These are phyloP conservation scores for Eupithecia inturbata DNA, from an alignment of 2,888 invertebrate genomes.

Conservation along the genomic window DNA sequence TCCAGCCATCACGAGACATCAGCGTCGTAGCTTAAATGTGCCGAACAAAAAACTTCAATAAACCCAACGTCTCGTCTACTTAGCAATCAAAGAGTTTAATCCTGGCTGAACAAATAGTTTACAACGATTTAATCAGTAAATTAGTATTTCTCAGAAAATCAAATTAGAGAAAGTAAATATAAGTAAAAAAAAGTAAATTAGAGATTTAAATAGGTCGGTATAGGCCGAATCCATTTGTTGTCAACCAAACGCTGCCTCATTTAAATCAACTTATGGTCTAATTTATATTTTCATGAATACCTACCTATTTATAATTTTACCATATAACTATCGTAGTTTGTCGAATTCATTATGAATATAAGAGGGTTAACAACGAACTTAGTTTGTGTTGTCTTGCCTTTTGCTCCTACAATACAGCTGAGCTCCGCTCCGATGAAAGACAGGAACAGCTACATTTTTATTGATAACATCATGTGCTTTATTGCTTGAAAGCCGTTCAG, in stretches of 20 bases:
- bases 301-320: not conserved
- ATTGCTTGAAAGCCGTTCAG: slow-evolving; percentile 72
- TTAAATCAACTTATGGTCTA: not conserved
- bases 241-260: not conserved
- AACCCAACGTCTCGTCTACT: slow-evolving; percentile 51
- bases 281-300: not conserved
- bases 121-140: not conserved
- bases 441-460: slow-evolving; percentile 3
- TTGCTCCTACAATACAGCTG: not conserved
- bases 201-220: too few relatives aligned
- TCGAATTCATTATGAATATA: not conserved
- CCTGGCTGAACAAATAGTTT: not conserved
- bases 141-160: too few relatives aligned
- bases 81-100: slow-evolving; percentile 4
- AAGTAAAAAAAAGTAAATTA: too few relatives aligned
- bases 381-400: not conserved
- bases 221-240: not conserved
- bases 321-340: not conserved
- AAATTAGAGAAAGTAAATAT: too few relatives aligned
- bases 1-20: slow-evolving; percentile 46
- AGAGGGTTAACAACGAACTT: not conserved
- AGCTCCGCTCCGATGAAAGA: too few relatives aligned
- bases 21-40: slow-evolving; percentile 65
- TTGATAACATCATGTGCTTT: slow-evolving; percentile 56
- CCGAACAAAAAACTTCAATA: slow-evolving; percentile 72